Base-by-base conservation (phyloP, 2,888 invertebrate genomes). In the Nudaria mundana region DNA sequence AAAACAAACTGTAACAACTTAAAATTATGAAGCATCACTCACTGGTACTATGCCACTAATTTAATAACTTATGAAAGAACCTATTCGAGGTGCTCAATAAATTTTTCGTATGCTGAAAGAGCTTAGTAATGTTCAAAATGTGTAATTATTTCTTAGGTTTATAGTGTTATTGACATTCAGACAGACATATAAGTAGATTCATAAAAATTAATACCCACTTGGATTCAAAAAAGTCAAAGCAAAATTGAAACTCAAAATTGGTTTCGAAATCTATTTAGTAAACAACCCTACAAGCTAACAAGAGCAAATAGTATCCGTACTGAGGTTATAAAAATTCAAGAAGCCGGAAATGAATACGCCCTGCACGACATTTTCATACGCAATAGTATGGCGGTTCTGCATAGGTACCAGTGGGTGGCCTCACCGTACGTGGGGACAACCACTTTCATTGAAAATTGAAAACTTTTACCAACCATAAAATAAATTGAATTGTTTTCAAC, bases 301-400 rank as follows among this genome's bases (percentile, higher is more conserved):
- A 61, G 66, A 55, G 64, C 59, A 71, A 71, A 71, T 56, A 67
- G 70, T 60, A 72, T 66, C 67, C 63, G 63, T 66, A 67, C 68
- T 70, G 69, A 73, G 64, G 71, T 74, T 71, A 81, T 81, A 81
- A 80, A 82, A 83, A 81, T 81, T 77, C 77, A 79, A 80, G 78
- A 71, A 73, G 68, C 70, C 72, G 82, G 81, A 83, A 83, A 84
- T 82, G 76, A 81, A 76, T 76, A 77, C 68, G 67, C 64, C 65
- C 55, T 64, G 61, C 54, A 62, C 68, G 68, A 66, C 60, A 64
- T 59, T 54, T 40, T 54, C 47, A 39, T 51, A 47, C 32, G 44
- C 35, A 44, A 34, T 49, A 40, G 39, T 31, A 43, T 38, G 15
- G 15, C 24, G 37, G 48, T 26, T 12, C 14, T 28, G 13, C 14